These are phyloP conservation scores for Margarornis squamiger DNA, from an alignment of 2,797 vertebrate genomes.

Conservation along the genomic window DNA sequence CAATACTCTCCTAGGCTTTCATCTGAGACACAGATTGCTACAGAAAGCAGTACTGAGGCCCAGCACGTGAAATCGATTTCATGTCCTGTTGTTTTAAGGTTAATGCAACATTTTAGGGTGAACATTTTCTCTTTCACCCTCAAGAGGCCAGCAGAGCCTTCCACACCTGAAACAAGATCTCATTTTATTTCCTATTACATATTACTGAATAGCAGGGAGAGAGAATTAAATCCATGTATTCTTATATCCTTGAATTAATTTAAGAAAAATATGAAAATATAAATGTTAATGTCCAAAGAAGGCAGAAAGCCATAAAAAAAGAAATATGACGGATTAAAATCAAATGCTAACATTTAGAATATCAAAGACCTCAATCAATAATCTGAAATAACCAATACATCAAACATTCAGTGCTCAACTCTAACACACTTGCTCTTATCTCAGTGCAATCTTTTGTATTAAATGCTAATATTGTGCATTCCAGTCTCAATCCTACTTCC, in stretches of 20 bases:
- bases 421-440: not conserved
- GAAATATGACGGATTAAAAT: not conserved
- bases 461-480: not conserved
- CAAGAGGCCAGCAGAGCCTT: slow-evolving; percentile 18
- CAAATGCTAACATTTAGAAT: not conserved
- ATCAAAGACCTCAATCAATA: not conserved
- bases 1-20: not conserved
- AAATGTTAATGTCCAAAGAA: not conserved
- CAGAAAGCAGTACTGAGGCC: not conserved
- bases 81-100: rapidly evolving
- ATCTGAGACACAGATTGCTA: not conserved
- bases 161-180: not conserved
- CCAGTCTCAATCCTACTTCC: not conserved
- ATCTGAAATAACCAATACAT: not conserved
- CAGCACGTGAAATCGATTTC: not conserved
- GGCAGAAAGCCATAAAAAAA: not conserved
- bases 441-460: not conserved
- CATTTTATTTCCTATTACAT: not conserved
- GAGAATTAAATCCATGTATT: not conserved
- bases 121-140: not conserved
- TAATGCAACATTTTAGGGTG: not conserved
- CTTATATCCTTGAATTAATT: not conserved
- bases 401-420: not conserved
- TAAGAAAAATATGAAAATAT: not conserved
- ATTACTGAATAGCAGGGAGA: not conserved